Evolutionary conservation across 2,888 invertebrate genomes (phyloP).

Genomic region (Monochamus alternatus): DNA sequence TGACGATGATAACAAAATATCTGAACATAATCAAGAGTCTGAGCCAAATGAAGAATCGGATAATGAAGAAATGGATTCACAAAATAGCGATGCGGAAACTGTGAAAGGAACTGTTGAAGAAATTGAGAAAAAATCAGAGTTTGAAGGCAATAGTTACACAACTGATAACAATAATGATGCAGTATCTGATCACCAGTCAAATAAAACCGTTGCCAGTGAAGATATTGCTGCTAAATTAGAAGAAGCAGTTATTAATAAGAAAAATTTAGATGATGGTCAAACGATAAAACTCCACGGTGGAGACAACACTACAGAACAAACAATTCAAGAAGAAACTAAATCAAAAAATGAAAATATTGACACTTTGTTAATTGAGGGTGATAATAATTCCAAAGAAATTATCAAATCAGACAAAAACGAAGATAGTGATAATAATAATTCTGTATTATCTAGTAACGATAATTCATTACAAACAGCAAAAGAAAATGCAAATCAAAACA

Average conservation of each 20-base stretch:
- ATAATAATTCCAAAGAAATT: not conserved
- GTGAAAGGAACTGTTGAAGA: not conserved
- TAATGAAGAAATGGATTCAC: conserved; percentile 22
- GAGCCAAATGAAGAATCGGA: conserved; percentile 8
- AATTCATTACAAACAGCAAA: too few relatives aligned
- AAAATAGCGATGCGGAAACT: conserved; percentile 17
- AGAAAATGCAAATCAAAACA: too few relatives aligned
- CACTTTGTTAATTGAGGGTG: not conserved
- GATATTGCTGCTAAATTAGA: not conserved
- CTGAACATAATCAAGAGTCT: not conserved
- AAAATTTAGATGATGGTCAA: not conserved
- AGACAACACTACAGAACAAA: not conserved
- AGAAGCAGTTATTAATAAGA: not conserved
- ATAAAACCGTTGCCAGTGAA: not conserved
- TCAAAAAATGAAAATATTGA: not conserved
- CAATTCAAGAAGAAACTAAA: not conserved
- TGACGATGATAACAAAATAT: not conserved
- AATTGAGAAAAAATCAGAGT: conserved; percentile 1
- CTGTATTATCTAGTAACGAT: not conserved
- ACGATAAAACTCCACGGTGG: not conserved
- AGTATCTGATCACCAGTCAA: not conserved
- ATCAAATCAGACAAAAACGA: not conserved
- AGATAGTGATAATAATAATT: conserved; percentile 4
- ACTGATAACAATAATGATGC: not conserved
- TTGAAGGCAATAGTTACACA: not conserved